Base-by-base conservation (phyloP, 2,797 vertebrate genomes). In the Cephalopachus bancanus region DNA sequence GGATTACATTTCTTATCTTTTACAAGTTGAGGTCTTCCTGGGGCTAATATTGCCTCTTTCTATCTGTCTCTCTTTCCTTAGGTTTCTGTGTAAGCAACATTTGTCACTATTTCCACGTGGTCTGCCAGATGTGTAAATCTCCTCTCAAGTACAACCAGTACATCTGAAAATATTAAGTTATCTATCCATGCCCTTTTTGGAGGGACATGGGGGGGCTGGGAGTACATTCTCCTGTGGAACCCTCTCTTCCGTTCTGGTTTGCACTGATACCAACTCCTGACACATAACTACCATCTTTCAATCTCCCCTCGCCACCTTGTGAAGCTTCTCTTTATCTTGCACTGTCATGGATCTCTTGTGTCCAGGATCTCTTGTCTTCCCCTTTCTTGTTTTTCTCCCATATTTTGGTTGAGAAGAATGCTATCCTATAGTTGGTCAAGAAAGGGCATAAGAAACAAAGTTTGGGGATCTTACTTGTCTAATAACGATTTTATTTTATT, bases 401-500 rank as follows among this genome's bases (percentile, higher is more conserved):
- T 12, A 53, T 83, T 91, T 87, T 49, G 24, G 30, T 92, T 92
- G 67, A 93, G 49, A 59, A 84, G 10, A 72, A 17, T 1, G 4
- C 53, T 9, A 33, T 62, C 30, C 30, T 44, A 55, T 37, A 80
- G 26, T 67, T 74, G 26, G 59, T 62, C 19, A 60, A 33, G 57
- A 79, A 93, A 44, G 10, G 33, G 4, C 3, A 62, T 8, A 71
- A 44, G 30, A 67, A 69, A 28, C 62, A 55, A 88, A 59, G 10
- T 74, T 89, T 62, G 28, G 55, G 44, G 19, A 33, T 17, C 44
- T 93, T 93, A 12, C 1, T 28, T 69, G 33, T 83, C 33, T 64
- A 37, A 12, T 85, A 0, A 53, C 65, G 57, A 30, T 89, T 95
- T 84, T 75, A 11, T 91, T 88, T 93, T 78, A 30, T 89, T 28